Conservation (phyloP, 1,140 invertebrate species). For the Neotoxoptera formosana region DNA sequence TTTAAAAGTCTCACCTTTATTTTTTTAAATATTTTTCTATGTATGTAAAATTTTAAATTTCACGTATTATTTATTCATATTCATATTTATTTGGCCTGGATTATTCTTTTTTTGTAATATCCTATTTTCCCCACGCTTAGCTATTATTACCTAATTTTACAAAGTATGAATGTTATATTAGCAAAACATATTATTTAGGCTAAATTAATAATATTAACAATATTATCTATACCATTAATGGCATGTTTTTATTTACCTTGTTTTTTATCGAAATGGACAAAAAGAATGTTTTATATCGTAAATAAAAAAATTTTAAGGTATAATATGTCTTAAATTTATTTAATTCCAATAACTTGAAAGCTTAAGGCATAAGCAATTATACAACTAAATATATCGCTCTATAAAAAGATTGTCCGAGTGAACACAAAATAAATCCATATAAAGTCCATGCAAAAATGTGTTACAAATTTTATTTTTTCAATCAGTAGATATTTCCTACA, state of each 20-base stretch:
- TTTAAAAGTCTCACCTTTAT: background rate
- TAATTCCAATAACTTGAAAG: background rate
- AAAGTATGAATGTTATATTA: constrained; percentile 29
- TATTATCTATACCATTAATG: constrained; percentile 32
- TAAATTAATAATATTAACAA: constrained; percentile 37
- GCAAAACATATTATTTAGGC: constrained; percentile 28
- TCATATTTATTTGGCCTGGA: background rate
- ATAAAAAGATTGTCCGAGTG: background rate
- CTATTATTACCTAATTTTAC: constrained; percentile 40
- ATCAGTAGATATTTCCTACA: too few species aligned
- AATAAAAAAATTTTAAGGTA: constrained; percentile 5
- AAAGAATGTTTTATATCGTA: constrained; percentile 17
- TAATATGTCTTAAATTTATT: background rate
- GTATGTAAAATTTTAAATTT: constrained; percentile 5
- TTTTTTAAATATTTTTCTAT: constrained; percentile 36
- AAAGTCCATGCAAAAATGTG: background rate
- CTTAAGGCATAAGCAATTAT: background rate
- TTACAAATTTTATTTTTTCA: background rate
- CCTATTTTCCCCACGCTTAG: constrained; percentile 35
- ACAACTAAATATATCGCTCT: background rate
- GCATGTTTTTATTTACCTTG: constrained; percentile 31
- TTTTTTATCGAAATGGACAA: constrained; percentile 38
- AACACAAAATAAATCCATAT: background rate
- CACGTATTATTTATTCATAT: constrained; percentile 32
- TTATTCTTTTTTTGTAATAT: constrained; percentile 41